These are phyloP conservation scores for Synanthedon vespiformis DNA, from an alignment of 2,888 invertebrate species.

Conservation along the genomic window DNA sequence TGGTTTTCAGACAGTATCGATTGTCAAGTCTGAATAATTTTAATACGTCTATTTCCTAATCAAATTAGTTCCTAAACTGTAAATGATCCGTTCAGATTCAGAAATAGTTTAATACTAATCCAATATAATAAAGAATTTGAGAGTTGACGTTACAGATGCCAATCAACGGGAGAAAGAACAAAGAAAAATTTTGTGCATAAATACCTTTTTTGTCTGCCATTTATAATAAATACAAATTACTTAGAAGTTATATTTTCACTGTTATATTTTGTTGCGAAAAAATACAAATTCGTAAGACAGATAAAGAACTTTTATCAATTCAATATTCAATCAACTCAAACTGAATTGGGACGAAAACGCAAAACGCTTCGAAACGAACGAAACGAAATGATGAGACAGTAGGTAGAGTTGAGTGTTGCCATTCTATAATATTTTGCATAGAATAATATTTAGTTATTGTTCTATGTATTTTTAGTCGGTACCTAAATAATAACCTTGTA, in stretches of 20 bases:
- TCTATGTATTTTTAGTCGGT: no score
- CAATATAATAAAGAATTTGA: not conserved
- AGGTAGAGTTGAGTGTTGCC: not conserved
- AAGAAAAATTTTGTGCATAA: conserved; percentile 48
- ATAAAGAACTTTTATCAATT: conserved; percentile 1
- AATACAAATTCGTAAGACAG: conserved; percentile 22
- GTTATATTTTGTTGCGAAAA: conserved; percentile 21
- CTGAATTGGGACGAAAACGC: not conserved
- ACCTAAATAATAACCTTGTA: no score
- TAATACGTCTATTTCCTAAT: not conserved
- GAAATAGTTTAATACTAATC: not conserved
- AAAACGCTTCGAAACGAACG: not conserved
- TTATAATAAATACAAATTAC: conserved; percentile 39
- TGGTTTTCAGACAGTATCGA: conserved; percentile 46
- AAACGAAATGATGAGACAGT: conserved; percentile 12
- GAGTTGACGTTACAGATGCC: conserved; percentile 61
- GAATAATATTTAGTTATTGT: no score
- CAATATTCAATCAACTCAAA: no score
- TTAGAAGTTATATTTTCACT: conserved; percentile 33
- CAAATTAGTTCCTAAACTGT: not conserved
- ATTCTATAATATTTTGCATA: no score
- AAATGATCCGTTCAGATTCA: not conserved
- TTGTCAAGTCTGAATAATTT: conserved; percentile 13
- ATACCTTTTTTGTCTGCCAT: conserved; percentile 73
- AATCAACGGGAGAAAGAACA: conserved; percentile 46